Evolutionary conservation across 2,888 invertebrate genomes (phyloP).

Genomic region (Hofmannophila pseudospretella): DNA sequence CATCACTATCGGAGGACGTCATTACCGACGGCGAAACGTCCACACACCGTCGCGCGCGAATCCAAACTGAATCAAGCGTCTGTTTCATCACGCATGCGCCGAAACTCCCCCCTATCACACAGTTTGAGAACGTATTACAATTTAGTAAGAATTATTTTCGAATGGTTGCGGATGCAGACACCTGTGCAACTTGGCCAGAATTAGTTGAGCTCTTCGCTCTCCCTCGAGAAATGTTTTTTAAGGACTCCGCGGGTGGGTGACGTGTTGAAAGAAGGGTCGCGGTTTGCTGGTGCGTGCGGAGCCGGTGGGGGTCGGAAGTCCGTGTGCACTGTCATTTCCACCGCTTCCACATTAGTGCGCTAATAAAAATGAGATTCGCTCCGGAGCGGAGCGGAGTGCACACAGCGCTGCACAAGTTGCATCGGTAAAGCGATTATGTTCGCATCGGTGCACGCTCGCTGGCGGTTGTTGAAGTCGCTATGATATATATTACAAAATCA

Average conservation of each 20-base stretch:
- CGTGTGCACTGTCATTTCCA: slow-evolving; percentile 75
- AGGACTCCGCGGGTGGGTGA: neutral
- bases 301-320: slow-evolving; percentile 57
- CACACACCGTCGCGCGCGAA: slow-evolving; percentile 33
- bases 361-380: slow-evolving; percentile 71
- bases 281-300: neutral
- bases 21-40: slow-evolving; percentile 22
- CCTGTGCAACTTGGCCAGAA: slow-evolving; percentile 53
- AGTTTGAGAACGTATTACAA: slow-evolving; percentile 14
- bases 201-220: neutral
- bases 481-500: no score
- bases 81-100: slow-evolving; percentile 33
- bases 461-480: no score
- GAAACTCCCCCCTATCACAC: slow-evolving; percentile 15
- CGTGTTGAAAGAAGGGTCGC: neutral
- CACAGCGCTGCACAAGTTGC: slow-evolving; percentile 12
- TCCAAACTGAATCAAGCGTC: slow-evolving; percentile 45
- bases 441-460: slow-evolving; percentile 22
- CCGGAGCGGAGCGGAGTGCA: slow-evolving; percentile 25
- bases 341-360: slow-evolving; percentile 67
- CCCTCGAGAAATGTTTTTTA: neutral
- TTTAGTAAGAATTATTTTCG: slow-evolving; percentile 21
- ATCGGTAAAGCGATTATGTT: slow-evolving; percentile 32
- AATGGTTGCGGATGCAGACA: slow-evolving; percentile 36
- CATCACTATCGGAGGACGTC: slow-evolving; percentile 38